phyloP scores from a whole-genome alignment of 2,888 invertebrate genomes.

The Baronia brevicornis region DNA sequence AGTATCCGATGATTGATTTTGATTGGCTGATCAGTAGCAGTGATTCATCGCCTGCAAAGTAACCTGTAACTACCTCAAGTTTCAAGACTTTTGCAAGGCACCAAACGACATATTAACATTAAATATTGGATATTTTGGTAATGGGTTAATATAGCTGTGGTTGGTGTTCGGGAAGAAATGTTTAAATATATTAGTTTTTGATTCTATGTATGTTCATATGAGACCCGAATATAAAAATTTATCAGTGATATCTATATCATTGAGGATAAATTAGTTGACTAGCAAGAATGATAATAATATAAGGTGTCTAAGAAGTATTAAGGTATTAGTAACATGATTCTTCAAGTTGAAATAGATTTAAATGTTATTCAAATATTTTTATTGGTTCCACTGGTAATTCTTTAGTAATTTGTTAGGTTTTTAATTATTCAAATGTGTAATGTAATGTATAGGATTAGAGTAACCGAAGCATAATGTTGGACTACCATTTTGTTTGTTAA shows the following conservation, averaged over 20 bases:
- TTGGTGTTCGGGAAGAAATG: constrained; percentile 26
- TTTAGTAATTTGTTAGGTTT: no score
- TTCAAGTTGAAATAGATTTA: constrained; percentile 16
- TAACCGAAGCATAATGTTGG: no score
- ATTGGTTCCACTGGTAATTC: no score
- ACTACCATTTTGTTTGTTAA: no score
- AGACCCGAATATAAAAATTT: not conserved
- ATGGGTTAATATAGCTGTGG: constrained; percentile 17
- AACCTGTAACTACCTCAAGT: constrained; percentile 48
- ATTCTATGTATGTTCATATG: not conserved
- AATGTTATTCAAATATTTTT: no score
- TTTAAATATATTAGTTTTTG: constrained; percentile 3
- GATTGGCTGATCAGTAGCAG: constrained; percentile 72
- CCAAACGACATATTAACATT: constrained; percentile 8
- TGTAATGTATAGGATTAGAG: no score
- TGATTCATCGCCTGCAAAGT: constrained; percentile 58
- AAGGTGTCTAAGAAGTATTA: no score
- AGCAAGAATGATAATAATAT: no score
- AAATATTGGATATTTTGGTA: constrained; percentile 39
- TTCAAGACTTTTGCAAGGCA: constrained; percentile 48
- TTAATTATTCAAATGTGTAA: no score
- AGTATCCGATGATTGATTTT: constrained; percentile 75
- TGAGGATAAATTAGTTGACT: no score
- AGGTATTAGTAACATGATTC: constrained; percentile 6
- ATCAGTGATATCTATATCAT: no score